Evolutionary conservation across 2,888 invertebrate genomes (phyloP), one percentile per base, ranked within the genome.

Genomic region (Troides oblongomaculatus): DNA sequence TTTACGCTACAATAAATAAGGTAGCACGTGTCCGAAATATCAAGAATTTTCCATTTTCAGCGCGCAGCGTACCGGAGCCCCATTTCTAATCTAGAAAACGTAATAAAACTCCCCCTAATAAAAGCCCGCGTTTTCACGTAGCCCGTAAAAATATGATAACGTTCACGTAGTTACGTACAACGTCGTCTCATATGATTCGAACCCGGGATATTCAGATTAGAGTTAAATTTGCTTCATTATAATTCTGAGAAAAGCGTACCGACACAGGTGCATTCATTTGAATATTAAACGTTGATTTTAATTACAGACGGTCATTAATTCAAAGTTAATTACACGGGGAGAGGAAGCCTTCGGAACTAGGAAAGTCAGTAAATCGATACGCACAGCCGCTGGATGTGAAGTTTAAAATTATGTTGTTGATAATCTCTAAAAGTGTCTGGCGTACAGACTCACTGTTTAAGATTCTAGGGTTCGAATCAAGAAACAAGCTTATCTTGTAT

Each of bases 101-200:
- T 86, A 89, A 91, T 92, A 91, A 92, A 92, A 87, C 81, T 77
- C 79, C 80, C 84, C 83, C 82, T 86, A 87, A 89, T 91, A 90
- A 92, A 91, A 89, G 76, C 81, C 82, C 84, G 82, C 88, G 84
- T 90, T 91, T 91, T 90, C 91, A 90, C 89, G 89, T 89, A 81
- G 80, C 79, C 86, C 88, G 85, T 92, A 91, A 92, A 91, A 92
- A 90, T 90, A 90, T 92, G 92, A 91, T 92, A 91, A 92, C 90
- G 84, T 84, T 84, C 89, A 89, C 89, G 90, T 87, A 86, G 79
- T 77, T 75, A 74, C 74, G 73, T 75, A 74, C 77, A 46, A n/a
- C 57, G 43, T 74, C 39, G 53, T 36, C 64, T 68, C 59, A 25
- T 64, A 53, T 21, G 63, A 63, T 66, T 70, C 76, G 75, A 74